phyloP scores from a whole-genome alignment of 2,888 invertebrate genomes.

The Phalangium opilio region DNA sequence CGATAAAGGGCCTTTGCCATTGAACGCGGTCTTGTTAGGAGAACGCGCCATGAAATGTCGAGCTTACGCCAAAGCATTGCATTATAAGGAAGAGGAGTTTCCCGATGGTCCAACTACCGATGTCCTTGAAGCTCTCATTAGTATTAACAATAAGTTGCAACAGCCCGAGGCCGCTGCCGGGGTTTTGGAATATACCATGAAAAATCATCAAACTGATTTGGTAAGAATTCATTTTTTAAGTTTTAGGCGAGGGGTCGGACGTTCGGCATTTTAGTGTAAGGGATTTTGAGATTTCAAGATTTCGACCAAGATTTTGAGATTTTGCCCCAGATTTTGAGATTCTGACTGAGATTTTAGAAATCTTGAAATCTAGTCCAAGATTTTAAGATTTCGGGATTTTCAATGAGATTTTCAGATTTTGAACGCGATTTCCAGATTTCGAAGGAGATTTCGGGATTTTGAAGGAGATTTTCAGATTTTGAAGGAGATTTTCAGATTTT shows the following conservation, averaged over 20 bases:
- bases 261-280: too few relatives aligned
- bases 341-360: too few relatives aligned
- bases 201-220: slow-evolving; percentile 47
- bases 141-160: slow-evolving; percentile 92
- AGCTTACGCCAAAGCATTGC: slow-evolving; percentile 62
- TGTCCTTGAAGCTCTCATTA: slow-evolving; percentile 79
- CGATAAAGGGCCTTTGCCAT: slow-evolving; percentile 78
- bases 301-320: too few relatives aligned
- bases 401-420: too few relatives aligned
- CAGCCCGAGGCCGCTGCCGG: slow-evolving; percentile 97
- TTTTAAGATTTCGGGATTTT: too few relatives aligned
- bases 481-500: too few relatives aligned
- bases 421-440: too few relatives aligned
- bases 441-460: too few relatives aligned
- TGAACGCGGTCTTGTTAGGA: slow-evolving; percentile 72
- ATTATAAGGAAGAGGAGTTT: slow-evolving; percentile 89
- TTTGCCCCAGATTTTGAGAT: too few relatives aligned
- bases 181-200: slow-evolving; percentile 68
- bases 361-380: too few relatives aligned
- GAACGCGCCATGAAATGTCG: slow-evolving; percentile 89
- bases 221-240: background rate
- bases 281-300: too few relatives aligned
- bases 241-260: background rate
- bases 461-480: too few relatives aligned
- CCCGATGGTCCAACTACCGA: slow-evolving; percentile 62